Conservation (phyloP, 2,797 vertebrate genomes). For the Lepilemur septentrionalis region DNA sequence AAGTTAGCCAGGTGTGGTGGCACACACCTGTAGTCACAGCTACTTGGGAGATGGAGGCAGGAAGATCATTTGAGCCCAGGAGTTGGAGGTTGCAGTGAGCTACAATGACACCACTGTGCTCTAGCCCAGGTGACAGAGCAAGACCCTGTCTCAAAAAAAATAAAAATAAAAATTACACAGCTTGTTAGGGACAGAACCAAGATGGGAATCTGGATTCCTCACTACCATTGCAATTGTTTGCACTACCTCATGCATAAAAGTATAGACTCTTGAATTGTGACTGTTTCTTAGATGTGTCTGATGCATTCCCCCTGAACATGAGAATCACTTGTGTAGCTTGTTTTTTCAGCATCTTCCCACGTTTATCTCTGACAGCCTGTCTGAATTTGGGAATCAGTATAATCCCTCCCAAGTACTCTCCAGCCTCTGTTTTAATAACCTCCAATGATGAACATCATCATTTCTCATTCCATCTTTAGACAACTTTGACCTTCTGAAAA, state of each 20-base stretch:
- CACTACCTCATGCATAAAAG: neutral
- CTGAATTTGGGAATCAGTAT: neutral
- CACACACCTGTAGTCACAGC: too few relatives aligned
- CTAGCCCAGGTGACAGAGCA: too few relatives aligned
- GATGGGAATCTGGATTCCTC: neutral
- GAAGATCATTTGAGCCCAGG: too few relatives aligned
- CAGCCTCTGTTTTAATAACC: neutral
- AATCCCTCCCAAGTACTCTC: neutral
- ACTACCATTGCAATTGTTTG: neutral
- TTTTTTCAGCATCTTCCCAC: neutral
- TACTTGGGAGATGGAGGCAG: too few relatives aligned
- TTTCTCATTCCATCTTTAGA: neutral
- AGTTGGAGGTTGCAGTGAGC: too few relatives aligned
- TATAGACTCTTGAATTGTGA: neutral
- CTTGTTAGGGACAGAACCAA: neutral
- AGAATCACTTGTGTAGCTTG: neutral
- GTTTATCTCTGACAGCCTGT: neutral
- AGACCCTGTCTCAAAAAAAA: neutral
- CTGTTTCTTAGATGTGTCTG: neutral
- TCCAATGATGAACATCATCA: neutral
- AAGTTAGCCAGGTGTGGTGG: too few relatives aligned
- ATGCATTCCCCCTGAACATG: neutral
- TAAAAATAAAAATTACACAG: neutral
- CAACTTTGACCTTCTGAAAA: slow-evolving; percentile 37
- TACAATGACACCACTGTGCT: too few relatives aligned